phyloP scores from a whole-genome alignment of 2,888 invertebrate species.

The Strigamia maritima region DNA sequence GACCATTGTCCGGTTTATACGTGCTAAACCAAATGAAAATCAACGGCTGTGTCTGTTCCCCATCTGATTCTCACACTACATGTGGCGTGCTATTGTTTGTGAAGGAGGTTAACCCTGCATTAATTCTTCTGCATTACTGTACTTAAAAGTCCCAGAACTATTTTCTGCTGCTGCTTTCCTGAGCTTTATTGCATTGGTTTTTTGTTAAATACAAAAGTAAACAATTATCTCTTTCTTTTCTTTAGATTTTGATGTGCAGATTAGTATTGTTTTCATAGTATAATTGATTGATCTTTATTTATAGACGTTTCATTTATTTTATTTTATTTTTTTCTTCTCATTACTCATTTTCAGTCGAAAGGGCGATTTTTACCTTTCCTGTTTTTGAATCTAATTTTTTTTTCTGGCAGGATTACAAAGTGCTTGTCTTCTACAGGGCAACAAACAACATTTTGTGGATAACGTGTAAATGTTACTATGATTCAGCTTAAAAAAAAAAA shows the following conservation, averaged over 20 bases:
- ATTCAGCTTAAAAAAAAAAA: too few species aligned
- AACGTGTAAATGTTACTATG: too few species aligned
- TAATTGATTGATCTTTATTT: background rate
- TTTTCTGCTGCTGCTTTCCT: background rate
- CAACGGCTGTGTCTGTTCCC: background rate
- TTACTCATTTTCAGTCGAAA: background rate
- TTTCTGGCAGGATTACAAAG: background rate
- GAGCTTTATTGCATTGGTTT: background rate
- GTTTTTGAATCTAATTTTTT: background rate
- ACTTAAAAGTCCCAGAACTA: background rate
- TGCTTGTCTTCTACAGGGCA: background rate
- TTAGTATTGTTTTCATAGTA: background rate
- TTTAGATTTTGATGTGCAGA: background rate
- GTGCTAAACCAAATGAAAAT: constrained; percentile 6
- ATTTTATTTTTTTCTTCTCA: background rate
- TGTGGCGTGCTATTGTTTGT: background rate
- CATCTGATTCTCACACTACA: background rate
- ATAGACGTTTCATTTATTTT: background rate
- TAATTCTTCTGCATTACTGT: background rate
- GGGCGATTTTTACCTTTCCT: background rate
- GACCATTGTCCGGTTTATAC: constrained; percentile 19
- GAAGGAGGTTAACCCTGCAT: background rate
- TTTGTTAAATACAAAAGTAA: too few species aligned
- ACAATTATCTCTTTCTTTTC: too few species aligned
- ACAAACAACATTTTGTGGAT: background rate